Percentiles rank a stretch among this genome's conserved stretches.
Conservation (phyloP, 2,113 vertebrate genomes). For the Sebastes schlegelii region DNA sequence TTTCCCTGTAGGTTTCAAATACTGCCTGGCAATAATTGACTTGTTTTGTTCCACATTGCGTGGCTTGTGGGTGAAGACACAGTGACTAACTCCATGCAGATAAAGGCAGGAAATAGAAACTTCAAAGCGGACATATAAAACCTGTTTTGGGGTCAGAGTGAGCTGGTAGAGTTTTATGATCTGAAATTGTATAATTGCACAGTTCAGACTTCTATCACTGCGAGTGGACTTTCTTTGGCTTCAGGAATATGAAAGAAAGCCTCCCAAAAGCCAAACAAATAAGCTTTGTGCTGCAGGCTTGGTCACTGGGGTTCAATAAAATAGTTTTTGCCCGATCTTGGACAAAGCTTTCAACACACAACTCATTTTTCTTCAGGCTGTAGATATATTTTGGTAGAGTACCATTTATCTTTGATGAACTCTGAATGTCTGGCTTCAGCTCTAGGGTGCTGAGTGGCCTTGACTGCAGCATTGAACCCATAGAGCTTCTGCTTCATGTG, state of each 20-base stretch:
- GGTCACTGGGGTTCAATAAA: conserved; percentile 47
- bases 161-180: conserved; percentile 32
- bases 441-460: background rate
- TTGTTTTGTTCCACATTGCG: conserved; percentile 57
- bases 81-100: conserved; percentile 29
- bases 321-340: conserved; percentile 22
- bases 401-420: conserved; percentile 57
- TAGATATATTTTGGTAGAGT: conserved; percentile 47
- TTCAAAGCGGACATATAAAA: conserved; percentile 37
- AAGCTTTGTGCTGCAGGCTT: conserved; percentile 23
- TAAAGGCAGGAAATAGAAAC: conserved; percentile 53
- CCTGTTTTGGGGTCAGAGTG: conserved; percentile 27
- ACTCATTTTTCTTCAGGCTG: conserved; percentile 18
- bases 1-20: conserved; percentile 6
- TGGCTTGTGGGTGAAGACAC: conserved; percentile 46
- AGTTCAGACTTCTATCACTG: conserved; percentile 25
- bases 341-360: conserved; percentile 23
- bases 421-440: conserved; percentile 41
- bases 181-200: conserved; percentile 48
- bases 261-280: conserved; percentile 39
- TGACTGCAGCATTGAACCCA: conserved; percentile 23
- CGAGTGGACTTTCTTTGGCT: conserved; percentile 37
- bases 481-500: conserved; percentile 41
- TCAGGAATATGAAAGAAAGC: conserved; percentile 35
- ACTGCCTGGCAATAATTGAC: conserved; percentile 39